Percentiles rank a stretch among this genome's conserved stretches.
These are phyloP conservation scores for Calameuta pallipes DNA, from an alignment of 2,888 invertebrate genomes.

Conservation along the genomic window DNA sequence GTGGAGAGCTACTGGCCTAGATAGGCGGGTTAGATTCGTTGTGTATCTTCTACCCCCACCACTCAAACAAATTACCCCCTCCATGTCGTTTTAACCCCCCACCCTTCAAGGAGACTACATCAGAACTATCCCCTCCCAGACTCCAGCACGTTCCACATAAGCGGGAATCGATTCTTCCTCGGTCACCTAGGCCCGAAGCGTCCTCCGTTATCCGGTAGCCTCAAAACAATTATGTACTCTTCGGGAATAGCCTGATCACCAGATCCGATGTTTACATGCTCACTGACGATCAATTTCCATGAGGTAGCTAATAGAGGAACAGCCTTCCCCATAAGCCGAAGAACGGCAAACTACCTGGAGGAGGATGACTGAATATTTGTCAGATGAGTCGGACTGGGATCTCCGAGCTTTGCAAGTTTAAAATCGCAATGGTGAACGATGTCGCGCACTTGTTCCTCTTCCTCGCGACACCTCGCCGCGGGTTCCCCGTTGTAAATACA, in stretches of 20 bases:
- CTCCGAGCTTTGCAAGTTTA: background rate
- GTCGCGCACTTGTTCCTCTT: background rate
- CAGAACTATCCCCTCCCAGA: background rate
- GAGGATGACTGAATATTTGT: background rate
- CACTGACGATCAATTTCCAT: background rate
- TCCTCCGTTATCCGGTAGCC: background rate
- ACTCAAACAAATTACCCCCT: background rate
- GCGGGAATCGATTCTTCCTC: slow-evolving; percentile 31
- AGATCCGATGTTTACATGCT: background rate
- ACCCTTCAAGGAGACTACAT: background rate
- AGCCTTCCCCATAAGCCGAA: background rate
- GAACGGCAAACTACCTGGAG: background rate
- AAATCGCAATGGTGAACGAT: background rate
- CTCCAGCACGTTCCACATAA: slow-evolving; percentile 4
- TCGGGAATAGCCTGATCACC: background rate
- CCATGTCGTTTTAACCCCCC: background rate
- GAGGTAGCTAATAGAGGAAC: background rate
- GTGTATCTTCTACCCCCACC: slow-evolving; percentile 8
- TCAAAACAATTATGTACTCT: slow-evolving; percentile 4
- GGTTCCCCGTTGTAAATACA: slow-evolving; percentile 1
- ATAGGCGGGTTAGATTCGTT: slow-evolving; percentile 22
- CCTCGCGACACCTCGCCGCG: background rate
- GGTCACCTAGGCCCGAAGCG: slow-evolving; percentile 19
- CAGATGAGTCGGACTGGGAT: background rate
- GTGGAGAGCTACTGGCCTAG: slow-evolving; percentile 38